A percentile compares a stretch with the other conserved stretches of the same genome.
Conservation (phyloP, 2,113 vertebrate genomes). For the Nothoprocta perdicaria region DNA sequence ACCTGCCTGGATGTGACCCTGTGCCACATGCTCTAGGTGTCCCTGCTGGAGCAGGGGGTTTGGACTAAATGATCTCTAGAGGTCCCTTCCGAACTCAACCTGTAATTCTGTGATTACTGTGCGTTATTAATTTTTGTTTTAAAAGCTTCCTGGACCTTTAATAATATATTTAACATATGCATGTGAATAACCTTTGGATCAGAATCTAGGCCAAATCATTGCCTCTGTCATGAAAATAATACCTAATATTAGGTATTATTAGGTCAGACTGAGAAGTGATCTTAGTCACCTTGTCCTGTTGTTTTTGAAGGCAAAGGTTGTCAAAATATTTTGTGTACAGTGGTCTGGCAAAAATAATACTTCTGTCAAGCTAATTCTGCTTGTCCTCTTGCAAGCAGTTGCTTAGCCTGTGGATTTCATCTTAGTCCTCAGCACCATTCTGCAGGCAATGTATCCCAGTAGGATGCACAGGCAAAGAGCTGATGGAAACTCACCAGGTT, state of each 20-base stretch:
- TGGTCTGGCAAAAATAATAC: background rate
- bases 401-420: background rate
- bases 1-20: no score
- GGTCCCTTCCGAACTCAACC: no score
- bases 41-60: no score
- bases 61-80: no score
- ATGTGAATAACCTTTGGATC: conserved; percentile 20
- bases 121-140: background rate
- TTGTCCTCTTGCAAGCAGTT: background rate
- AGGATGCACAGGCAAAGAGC: background rate
- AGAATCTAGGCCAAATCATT: background rate
- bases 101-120: background rate
- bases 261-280: background rate
- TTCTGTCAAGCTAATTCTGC: background rate
- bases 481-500: background rate
- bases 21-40: no score
- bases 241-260: background rate
- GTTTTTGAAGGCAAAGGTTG: conserved; percentile 12
- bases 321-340: background rate
- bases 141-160: background rate
- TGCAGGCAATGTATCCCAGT: background rate
- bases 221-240: conserved; percentile 13
- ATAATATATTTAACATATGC: background rate
- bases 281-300: background rate
- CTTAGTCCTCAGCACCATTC: background rate